A percentile compares a stretch with the other conserved stretches of the same genome.
These are phyloP conservation scores for Steromphala cineraria DNA, from an alignment of 2,888 invertebrate genomes.

Conservation along the genomic window DNA sequence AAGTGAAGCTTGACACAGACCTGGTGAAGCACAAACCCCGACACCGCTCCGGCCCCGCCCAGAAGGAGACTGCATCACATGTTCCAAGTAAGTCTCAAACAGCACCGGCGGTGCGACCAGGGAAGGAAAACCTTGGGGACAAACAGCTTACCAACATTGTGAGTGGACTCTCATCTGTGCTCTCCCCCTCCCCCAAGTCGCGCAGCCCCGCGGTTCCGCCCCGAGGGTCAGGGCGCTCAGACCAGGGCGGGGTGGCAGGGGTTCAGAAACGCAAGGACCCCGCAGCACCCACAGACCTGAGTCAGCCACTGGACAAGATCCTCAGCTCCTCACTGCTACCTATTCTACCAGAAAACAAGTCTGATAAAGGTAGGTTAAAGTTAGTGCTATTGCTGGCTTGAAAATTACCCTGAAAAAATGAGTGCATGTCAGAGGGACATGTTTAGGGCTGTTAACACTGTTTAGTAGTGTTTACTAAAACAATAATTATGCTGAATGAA, in stretches of 20 bases:
- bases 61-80: background rate
- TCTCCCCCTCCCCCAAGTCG: background rate
- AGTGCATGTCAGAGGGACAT: too few relatives aligned
- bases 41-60: background rate
- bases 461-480: too few relatives aligned
- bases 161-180: background rate
- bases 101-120: background rate
- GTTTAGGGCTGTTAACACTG: too few relatives aligned
- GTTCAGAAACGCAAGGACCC: background rate
- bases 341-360: slow-evolving; percentile 42
- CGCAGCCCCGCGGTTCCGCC: background rate
- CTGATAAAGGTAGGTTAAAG: slow-evolving; percentile 39
- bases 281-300: slow-evolving; percentile 23
- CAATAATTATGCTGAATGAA: too few relatives aligned
- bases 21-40: background rate
- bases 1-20: background rate
- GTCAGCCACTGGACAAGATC: slow-evolving; percentile 48
- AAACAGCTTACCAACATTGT: background rate
- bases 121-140: background rate
- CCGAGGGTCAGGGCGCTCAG: background rate
- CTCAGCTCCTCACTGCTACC: slow-evolving; percentile 44
- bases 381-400: background rate
- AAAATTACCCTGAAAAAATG: too few relatives aligned
- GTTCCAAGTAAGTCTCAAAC: background rate
- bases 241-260: background rate